Evolutionary conservation across 2,888 invertebrate genomes (phyloP), one percentile per base, ranked within the genome.

Genomic region (Magallana nippona): DNA sequence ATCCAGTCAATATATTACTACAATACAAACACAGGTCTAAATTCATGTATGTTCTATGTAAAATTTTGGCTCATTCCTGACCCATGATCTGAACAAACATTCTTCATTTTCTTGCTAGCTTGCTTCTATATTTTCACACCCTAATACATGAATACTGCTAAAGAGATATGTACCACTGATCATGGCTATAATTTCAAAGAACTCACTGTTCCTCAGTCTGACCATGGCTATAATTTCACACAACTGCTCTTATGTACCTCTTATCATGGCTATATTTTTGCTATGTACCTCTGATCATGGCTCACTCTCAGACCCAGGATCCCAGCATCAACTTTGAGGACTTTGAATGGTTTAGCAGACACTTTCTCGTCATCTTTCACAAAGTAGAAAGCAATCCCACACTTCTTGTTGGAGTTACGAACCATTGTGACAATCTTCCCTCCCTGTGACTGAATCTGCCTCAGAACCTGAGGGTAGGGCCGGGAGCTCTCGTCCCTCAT

Each of bases 221-320:
- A 44, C 8, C 5, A 8, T 44, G 44, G 44, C 44, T 44, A 44
- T 44, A 44, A 5, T 44, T 44, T 44, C 5, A 8, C 44, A 32
- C 32, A 32, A 32, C 5, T 32, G 2, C 32, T 32, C n/a, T 5
- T 44, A 44, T 5, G 44, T 60, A 19, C n/a, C 60, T 60, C 5
- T 19, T 10, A 17, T 10, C 15, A 60, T 60, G 10, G 8, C n/a
- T 19, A 19, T 27, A 19, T 19, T 19, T 60, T 0, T n/a, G n/a
- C n/a, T 15, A 80, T 32, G 27, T 71, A 82, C 82, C 82, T 82
- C 11, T 82, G 71, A 71, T 82, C 71, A 5, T 2, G 55, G 17
- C 55, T 55, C 15, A 77, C 19, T 55, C 63, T 71, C 13, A 82
- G 55, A 13, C 82, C 82, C 8, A 71, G 55, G 22, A 82, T 71